Evolutionary conservation across 1,140 invertebrate genomes (phyloP).

Genomic region (Drosophila erecta): DNA sequence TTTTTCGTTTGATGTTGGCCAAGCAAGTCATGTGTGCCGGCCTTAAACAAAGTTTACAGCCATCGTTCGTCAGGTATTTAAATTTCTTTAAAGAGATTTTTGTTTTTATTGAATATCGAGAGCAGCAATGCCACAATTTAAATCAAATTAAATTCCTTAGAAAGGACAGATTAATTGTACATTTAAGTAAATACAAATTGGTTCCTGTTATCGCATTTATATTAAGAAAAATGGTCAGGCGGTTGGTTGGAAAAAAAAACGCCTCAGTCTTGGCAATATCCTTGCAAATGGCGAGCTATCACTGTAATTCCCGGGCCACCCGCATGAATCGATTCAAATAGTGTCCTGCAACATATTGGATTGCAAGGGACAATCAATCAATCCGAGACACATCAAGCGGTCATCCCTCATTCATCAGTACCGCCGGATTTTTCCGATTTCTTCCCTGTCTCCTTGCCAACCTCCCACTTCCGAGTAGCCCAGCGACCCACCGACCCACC

Average conservation of each 20-base stretch:
- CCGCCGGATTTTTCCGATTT: conserved; percentile 3
- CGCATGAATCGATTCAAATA: conserved; percentile 47
- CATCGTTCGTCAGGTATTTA: background rate
- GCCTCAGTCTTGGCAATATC: conserved; percentile 8
- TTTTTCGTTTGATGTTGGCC: conserved; percentile 45
- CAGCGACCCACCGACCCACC: conserved; percentile 5
- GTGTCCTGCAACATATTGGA: conserved; percentile 49
- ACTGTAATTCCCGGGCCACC: conserved; percentile 19
- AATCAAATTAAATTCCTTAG: background rate
- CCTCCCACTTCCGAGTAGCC: background rate
- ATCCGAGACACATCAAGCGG: conserved; percentile 49
- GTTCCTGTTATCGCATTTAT: background rate
- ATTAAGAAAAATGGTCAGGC: conserved; percentile 23
- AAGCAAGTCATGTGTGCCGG: conserved; percentile 25
- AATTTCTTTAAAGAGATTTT: conserved; percentile 9
- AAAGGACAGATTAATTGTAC: too few relatives aligned
- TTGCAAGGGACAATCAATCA: conserved; percentile 56
- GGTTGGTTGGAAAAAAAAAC: background rate
- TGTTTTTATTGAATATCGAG: background rate
- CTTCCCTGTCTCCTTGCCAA: conserved; percentile 5
- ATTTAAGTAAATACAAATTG: background rate
- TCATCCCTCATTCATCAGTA: conserved; percentile 49
- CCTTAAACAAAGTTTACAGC: conserved; percentile 7
- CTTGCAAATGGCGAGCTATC: conserved; percentile 35
- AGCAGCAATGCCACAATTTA: background rate